These are phyloP conservation scores for Petaurus breviceps DNA, from an alignment of 2,113 vertebrate genomes.

Conservation along the genomic window DNA sequence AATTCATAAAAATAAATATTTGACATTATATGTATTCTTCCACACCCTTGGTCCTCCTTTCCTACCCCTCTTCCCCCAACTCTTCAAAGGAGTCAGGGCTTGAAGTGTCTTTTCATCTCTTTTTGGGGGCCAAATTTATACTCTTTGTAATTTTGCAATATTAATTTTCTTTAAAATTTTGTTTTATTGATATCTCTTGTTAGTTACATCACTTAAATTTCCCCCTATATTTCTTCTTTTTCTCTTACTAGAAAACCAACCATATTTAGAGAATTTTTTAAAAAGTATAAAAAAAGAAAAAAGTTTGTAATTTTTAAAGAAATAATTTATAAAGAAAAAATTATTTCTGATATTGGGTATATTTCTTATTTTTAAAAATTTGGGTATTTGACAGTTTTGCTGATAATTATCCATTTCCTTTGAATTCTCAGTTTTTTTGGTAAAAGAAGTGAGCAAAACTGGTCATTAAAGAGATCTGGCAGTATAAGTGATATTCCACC, in stretches of 20 bases:
- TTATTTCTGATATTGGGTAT: neutral
- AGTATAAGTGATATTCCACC: neutral
- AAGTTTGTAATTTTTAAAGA: neutral
- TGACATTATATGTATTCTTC: neutral
- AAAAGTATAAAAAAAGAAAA: neutral
- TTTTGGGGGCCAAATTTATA: neutral
- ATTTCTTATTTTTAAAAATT: neutral
- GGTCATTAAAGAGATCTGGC: neutral
- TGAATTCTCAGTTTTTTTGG: neutral
- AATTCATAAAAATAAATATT: neutral
- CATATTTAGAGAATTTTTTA: neutral
- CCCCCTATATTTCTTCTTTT: neutral
- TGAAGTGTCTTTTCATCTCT: neutral
- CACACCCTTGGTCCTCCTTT: neutral
- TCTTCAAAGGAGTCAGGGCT: neutral
- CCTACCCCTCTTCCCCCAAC: neutral
- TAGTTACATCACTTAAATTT: neutral
- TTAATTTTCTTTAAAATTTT: neutral
- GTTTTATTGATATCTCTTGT: neutral
- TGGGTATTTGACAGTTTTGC: neutral
- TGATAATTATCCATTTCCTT: neutral
- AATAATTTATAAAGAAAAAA: neutral
- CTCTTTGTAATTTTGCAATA: neutral
- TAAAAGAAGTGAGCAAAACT: neutral
- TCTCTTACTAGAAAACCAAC: neutral